Evolutionary conservation across 2,113 vertebrate genomes (phyloP).

Genomic region (Microcebus griseorufus): DNA sequence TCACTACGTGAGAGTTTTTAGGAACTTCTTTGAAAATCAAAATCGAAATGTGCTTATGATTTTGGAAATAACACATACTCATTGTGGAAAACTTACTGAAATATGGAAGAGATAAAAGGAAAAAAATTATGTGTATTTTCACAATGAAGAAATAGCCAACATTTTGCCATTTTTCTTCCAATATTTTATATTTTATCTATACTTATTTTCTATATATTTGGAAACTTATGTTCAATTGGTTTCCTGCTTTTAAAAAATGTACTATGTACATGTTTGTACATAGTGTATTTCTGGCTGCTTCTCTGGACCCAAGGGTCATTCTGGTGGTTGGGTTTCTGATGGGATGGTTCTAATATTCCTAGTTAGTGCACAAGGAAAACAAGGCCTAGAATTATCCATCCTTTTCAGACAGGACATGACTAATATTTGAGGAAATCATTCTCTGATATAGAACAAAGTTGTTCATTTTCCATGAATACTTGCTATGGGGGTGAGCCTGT

Average conservation of each 20-base stretch:
- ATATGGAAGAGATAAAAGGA: not conserved
- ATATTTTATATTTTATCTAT: conserved; percentile 26
- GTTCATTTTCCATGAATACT: not conserved
- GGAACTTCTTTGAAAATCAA: conserved; percentile 23
- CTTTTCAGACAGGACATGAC: not conserved
- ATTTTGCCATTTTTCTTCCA: not conserved
- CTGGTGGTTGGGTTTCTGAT: not conserved
- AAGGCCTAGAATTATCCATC: not conserved
- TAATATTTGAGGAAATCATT: not conserved
- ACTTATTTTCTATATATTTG: conserved; percentile 1
- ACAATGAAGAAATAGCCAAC: not conserved
- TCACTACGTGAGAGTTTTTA: not conserved
- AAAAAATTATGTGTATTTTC: not conserved
- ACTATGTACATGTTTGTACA: not conserved
- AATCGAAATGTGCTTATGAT: not conserved
- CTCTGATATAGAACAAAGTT: not conserved
- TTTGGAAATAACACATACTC: not conserved
- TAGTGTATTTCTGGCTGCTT: not conserved
- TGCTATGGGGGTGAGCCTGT: not conserved
- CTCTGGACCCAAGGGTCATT: not conserved
- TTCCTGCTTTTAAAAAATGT: not conserved
- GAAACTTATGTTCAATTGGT: not conserved
- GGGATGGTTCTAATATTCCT: not conserved
- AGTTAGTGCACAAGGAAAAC: not conserved
- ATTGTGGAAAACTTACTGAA: conserved; percentile 1